Conservation (phyloP, 2,113 vertebrate genomes). For the Cervus canadensis region DNA sequence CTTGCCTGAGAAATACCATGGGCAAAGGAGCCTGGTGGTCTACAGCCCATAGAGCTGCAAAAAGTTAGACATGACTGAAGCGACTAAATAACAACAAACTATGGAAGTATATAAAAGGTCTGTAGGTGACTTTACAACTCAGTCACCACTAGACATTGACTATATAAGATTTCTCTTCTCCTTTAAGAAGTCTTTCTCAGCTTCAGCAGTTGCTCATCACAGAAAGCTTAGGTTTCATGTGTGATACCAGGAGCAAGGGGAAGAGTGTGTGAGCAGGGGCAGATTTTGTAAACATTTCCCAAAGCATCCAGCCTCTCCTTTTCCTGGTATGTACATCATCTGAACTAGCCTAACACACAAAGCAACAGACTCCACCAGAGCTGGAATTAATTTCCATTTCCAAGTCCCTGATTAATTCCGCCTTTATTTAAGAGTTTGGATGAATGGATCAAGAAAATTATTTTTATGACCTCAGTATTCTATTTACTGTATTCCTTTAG, state of each 20-base stretch:
- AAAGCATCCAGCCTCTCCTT: not conserved
- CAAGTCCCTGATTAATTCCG: not conserved
- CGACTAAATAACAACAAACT: not conserved
- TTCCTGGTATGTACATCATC: not conserved
- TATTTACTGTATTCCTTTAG: not conserved
- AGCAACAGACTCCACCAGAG: not conserved
- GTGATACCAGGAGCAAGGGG: not conserved
- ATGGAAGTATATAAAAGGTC: not conserved
- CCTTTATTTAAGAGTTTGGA: not conserved
- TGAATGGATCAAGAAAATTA: not conserved
- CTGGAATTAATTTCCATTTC: not conserved
- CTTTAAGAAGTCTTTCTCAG: not conserved
- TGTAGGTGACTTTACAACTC: not conserved
- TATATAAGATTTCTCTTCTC: not conserved
- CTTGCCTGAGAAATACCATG: not conserved
- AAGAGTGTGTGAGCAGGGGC: not conserved
- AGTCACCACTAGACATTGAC: no score
- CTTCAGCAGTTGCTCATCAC: not conserved
- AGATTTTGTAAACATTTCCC: not conserved
- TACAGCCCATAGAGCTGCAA: not conserved
- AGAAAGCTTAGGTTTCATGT: not conserved
- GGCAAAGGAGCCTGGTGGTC: not conserved
- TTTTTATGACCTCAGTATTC: not conserved
- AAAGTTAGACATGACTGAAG: not conserved
- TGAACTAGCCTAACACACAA: not conserved